Percentiles rank a stretch among this genome's conserved stretches.
Evolutionary conservation across 2,888 invertebrate species (phyloP).

Genomic region (Calameuta pallipes): DNA sequence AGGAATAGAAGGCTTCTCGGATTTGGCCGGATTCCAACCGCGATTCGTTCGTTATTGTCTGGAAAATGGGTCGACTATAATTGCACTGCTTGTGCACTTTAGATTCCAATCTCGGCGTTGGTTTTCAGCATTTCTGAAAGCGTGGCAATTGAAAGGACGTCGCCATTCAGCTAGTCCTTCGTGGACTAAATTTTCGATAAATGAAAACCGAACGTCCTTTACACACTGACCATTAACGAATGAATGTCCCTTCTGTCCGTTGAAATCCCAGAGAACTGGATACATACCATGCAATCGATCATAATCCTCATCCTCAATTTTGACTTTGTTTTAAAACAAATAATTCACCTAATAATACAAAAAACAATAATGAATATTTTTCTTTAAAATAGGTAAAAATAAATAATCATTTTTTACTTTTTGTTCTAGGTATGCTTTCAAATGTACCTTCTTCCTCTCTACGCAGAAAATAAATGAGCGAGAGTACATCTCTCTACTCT

Average conservation of each 20-base stretch:
- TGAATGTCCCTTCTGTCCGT: neutral
- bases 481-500: neutral
- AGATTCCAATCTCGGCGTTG: conserved; percentile 36
- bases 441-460: neutral
- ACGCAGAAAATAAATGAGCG: neutral
- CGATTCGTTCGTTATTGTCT: conserved; percentile 60
- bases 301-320: neutral
- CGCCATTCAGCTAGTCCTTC: neutral
- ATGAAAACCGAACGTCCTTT: neutral
- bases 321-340: neutral
- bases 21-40: conserved; percentile 59
- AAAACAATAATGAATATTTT: neutral
- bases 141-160: conserved; percentile 9
- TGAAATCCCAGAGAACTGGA: neutral
- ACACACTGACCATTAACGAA: neutral
- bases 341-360: neutral
- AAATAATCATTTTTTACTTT: neutral
- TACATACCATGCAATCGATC: neutral
- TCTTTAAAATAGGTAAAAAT: neutral
- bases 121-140: conserved; percentile 16
- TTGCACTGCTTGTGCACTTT: conserved; percentile 46
- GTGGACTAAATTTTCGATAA: neutral
- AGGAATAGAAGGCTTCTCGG: conserved; percentile 43
- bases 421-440: neutral
- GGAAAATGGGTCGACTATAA: conserved; percentile 63